Conservation (phyloP, 2,113 vertebrate genomes). For the Pogona vitticeps region DNA sequence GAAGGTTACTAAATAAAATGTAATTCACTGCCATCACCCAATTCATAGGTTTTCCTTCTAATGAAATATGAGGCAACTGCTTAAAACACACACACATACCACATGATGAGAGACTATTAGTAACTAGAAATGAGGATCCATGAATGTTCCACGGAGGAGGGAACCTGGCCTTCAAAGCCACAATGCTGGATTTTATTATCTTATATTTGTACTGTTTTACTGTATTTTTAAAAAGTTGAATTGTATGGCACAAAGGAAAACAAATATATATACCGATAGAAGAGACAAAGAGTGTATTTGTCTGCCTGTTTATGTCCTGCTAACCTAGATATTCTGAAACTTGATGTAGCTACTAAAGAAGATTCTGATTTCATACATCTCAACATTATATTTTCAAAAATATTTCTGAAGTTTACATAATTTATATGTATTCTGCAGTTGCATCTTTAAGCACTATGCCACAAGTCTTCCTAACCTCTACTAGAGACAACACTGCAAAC, state of each 20-base stretch:
- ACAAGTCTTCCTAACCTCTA: too few relatives aligned
- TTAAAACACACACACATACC: neutral
- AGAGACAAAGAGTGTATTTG: too few relatives aligned
- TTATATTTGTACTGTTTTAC: neutral
- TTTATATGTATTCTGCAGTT: neutral
- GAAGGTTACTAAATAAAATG: constrained; percentile 9
- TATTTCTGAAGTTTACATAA: neutral
- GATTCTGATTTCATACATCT: neutral
- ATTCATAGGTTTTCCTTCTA: neutral
- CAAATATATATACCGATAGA: too few relatives aligned
- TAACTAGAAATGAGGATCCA: neutral
- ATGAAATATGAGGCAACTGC: constrained; percentile 5
- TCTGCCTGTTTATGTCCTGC: too few relatives aligned
- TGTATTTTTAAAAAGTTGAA: neutral
- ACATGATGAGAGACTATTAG: neutral
- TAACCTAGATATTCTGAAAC: neutral
- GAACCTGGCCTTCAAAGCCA: neutral
- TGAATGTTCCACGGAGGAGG: neutral
- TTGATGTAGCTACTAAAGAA: neutral
- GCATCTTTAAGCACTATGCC: too few relatives aligned
- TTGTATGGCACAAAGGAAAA: neutral
- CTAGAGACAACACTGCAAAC: too few relatives aligned
- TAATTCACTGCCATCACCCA: neutral
- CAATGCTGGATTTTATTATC: neutral
- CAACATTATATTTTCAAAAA: neutral